These are phyloP conservation scores for Sweltsa coloradensis DNA, from an alignment of 1,140 invertebrate genomes.

Conservation along the genomic window DNA sequence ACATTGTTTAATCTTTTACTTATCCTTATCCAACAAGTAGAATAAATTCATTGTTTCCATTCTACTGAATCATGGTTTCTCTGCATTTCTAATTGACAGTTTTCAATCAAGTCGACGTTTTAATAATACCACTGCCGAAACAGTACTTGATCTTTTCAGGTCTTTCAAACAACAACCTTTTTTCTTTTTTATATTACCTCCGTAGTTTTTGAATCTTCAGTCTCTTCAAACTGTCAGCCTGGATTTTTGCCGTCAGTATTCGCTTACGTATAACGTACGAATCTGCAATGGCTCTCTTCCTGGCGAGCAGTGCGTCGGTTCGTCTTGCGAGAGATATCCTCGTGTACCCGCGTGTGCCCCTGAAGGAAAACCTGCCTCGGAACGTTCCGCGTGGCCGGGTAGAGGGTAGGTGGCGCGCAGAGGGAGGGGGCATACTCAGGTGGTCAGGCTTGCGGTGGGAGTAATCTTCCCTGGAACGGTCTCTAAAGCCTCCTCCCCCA, in stretches of 20 bases:
- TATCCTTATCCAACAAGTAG: too few species aligned
- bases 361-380: constrained; percentile 12
- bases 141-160: too few species aligned
- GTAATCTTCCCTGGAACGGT: constrained; percentile 15
- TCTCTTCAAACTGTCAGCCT: constrained; percentile 14
- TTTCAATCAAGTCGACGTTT: too few species aligned
- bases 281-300: constrained; percentile 13
- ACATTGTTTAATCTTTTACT: too few species aligned
- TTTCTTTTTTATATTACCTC: constrained; percentile 17
- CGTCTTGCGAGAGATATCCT: constrained; percentile 12
- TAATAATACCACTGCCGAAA: too few species aligned
- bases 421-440: constrained; percentile 9
- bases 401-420: constrained; percentile 6
- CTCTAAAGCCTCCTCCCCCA: constrained; percentile 11
- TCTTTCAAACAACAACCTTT: too few species aligned
- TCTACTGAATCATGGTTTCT: too few species aligned
- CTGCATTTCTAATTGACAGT: not conserved
- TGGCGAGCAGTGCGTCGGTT: constrained; percentile 9
- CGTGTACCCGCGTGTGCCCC: constrained; percentile 12
- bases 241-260: constrained; percentile 12
- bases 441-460: constrained; percentile 14
- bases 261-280: constrained; percentile 13
- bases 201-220: constrained; percentile 15
- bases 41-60: too few species aligned
- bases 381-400: constrained; percentile 6